Conservation (phyloP, 2,797 vertebrate genomes). For the Gallinago nigripennis region DNA sequence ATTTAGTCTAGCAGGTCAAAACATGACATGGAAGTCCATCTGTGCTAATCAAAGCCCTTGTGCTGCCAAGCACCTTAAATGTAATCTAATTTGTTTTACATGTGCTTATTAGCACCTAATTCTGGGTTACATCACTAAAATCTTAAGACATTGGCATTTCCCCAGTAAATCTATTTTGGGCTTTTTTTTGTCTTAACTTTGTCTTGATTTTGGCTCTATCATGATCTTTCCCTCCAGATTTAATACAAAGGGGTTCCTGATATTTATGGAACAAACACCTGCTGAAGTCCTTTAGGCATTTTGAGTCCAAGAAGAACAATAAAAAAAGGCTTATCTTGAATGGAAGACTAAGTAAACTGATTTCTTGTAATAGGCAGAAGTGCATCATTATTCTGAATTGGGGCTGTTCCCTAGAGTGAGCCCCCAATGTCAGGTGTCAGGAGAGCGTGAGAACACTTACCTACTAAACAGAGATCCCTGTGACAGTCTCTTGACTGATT, state of each 20-base stretch:
- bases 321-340: conserved; percentile 63
- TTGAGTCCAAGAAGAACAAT: conserved; percentile 46
- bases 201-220: neutral
- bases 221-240: neutral
- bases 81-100: conserved; percentile 16
- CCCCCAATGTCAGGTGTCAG: conserved; percentile 42
- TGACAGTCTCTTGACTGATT: conserved; percentile 48
- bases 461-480: conserved; percentile 58
- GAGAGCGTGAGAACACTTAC: conserved; percentile 46
- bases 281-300: conserved; percentile 30
- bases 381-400: conserved; percentile 8
- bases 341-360: conserved; percentile 35
- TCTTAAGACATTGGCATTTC: neutral
- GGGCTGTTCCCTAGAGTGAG: neutral
- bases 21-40: neutral
- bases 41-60: neutral
- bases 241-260: conserved; percentile 55
- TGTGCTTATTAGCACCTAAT: conserved; percentile 35
- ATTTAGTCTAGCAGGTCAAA: conserved; percentile 3
- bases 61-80: conserved; percentile 11
- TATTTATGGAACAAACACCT: conserved; percentile 53
- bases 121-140: conserved; percentile 19
- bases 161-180: neutral
- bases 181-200: conserved; percentile 21
- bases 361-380: conserved; percentile 49